A percentile compares a stretch with the other conserved stretches of the same genome.
Conservation (phyloP, 2,113 vertebrate species). For the Toxotes chatareus region DNA sequence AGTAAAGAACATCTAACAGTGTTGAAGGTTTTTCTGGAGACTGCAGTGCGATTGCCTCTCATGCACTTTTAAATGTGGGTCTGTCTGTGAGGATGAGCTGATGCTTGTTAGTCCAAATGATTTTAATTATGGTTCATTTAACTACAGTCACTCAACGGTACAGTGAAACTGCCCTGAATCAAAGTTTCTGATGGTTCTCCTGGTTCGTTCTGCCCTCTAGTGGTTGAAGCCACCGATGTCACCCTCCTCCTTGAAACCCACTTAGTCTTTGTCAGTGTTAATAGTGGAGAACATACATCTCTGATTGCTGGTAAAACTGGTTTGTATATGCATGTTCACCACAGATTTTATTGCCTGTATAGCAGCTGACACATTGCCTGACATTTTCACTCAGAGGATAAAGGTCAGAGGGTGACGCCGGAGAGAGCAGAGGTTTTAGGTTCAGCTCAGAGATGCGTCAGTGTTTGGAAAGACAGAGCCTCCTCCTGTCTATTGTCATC, state of each 20-base stretch:
- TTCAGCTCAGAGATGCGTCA: conserved; percentile 22
- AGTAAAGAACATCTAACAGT: too few relatives aligned
- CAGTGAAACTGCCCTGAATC: background rate
- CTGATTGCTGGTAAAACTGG: background rate
- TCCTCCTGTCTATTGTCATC: conserved; percentile 17
- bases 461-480: background rate
- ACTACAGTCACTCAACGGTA: background rate
- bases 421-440: conserved; percentile 1
- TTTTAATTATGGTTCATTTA: too few relatives aligned
- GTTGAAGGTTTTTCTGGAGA: too few relatives aligned
- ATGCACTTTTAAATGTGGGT: too few relatives aligned
- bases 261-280: background rate
- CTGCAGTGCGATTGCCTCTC: too few relatives aligned
- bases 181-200: background rate
- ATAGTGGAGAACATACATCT: too few relatives aligned
- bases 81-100: too few relatives aligned
- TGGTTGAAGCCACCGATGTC: conserved; percentile 29
- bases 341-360: background rate
- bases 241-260: background rate
- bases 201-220: conserved; percentile 64
- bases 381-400: background rate
- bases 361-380: background rate
- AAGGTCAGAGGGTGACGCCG: conserved; percentile 5
- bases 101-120: too few relatives aligned
- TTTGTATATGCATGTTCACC: background rate